Evolutionary conservation across 1,140 invertebrate genomes (phyloP).

Genomic region (Lerema accius): DNA sequence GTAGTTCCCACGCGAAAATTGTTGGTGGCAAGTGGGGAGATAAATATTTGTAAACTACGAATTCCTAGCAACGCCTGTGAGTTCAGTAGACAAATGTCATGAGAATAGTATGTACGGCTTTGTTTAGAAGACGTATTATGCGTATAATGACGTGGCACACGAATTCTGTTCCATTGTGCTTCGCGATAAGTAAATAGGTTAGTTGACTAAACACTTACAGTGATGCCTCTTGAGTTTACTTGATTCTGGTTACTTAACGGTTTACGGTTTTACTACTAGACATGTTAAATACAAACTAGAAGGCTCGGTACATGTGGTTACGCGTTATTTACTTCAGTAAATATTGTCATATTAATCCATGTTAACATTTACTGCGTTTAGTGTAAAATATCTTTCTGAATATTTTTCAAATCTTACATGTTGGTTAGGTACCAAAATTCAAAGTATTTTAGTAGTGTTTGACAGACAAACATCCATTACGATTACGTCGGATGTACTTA

Average conservation of each 20-base stretch:
- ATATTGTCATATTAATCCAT: too few relatives aligned
- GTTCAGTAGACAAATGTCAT: constrained; percentile 30
- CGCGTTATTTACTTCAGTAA: too few relatives aligned
- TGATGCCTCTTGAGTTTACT: constrained; percentile 1
- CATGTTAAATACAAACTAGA: too few relatives aligned
- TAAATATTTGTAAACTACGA: constrained; percentile 75
- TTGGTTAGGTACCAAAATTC: too few relatives aligned
- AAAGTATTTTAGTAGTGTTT: too few relatives aligned
- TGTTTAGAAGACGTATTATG: constrained; percentile 4
- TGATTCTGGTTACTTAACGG: neutral
- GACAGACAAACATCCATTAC: too few relatives aligned
- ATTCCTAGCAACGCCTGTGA: constrained; percentile 47
- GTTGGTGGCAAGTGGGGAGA: constrained; percentile 65
- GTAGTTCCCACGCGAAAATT: constrained; percentile 71
- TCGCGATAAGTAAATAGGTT: constrained; percentile 18
- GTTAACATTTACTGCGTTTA: too few relatives aligned
- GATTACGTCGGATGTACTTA: too few relatives aligned
- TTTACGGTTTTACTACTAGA: neutral
- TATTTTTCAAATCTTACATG: too few relatives aligned
- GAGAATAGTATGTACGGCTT: constrained; percentile 16
- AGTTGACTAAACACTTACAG: constrained; percentile 13
- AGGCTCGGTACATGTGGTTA: too few relatives aligned
- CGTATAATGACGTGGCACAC: constrained; percentile 14
- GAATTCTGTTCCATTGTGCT: constrained; percentile 25
- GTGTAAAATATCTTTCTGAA: too few relatives aligned